phyloP scores from a whole-genome alignment of 2,113 vertebrate genomes.

The Corythornis vintsioides region DNA sequence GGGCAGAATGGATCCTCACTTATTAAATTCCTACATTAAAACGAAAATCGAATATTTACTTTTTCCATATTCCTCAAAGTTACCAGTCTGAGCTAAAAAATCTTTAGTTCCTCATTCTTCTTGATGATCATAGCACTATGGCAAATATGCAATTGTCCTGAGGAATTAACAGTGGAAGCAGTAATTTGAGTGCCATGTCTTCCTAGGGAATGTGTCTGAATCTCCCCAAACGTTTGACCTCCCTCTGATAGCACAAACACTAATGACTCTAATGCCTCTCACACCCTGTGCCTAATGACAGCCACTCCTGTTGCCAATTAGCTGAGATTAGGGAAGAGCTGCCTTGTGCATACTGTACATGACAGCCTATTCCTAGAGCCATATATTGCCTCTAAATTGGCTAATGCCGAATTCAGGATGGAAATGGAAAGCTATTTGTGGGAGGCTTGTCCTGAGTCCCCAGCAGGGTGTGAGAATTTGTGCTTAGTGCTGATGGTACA shows the following conservation, averaged over 20 bases:
- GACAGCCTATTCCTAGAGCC: constrained; percentile 56
- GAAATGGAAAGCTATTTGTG: constrained; percentile 54
- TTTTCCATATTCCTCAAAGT: background rate
- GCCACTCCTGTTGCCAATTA: constrained; percentile 51
- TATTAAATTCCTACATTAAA: background rate
- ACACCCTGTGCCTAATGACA: constrained; percentile 41
- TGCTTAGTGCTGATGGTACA: constrained; percentile 6
- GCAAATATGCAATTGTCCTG: background rate
- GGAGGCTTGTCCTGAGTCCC: constrained; percentile 39
- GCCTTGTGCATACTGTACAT: constrained; percentile 53
- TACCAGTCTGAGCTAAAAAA: background rate
- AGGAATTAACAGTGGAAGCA: background rate
- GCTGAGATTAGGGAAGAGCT: constrained; percentile 41
- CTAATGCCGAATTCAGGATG: constrained; percentile 47
- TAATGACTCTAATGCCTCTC: constrained; percentile 40
- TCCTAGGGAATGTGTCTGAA: background rate
- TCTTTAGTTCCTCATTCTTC: background rate
- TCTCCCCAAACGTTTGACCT: background rate
- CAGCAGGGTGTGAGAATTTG: constrained; percentile 46
- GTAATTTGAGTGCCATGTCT: background rate
- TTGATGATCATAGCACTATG: background rate
- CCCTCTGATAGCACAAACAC: background rate
- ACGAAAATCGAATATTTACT: background rate
- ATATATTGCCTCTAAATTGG: constrained; percentile 52
- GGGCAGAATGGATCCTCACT: background rate